phyloP scores from a whole-genome alignment of 1,140 invertebrate genomes.

The Lysiphlebus fabarum region DNA sequence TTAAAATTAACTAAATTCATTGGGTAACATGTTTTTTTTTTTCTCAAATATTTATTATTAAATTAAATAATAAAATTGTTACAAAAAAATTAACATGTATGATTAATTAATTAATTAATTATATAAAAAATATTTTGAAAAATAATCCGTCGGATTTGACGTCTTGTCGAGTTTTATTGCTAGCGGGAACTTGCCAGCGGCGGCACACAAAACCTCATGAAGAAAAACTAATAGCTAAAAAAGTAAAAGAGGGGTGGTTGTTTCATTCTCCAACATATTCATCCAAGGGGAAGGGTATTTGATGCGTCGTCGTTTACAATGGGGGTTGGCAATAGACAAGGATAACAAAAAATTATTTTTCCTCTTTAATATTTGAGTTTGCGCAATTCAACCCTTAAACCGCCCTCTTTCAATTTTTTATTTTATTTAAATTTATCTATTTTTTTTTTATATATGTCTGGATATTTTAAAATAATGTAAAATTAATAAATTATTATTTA shows the following conservation, averaged over 20 bases:
- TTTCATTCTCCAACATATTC: conserved; percentile 15
- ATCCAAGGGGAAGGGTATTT: conserved; percentile 27
- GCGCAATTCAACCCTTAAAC: neutral
- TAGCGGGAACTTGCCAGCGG: conserved; percentile 31
- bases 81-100: neutral
- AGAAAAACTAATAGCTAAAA: conserved; percentile 28
- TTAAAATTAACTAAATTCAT: too few species aligned
- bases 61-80: neutral
- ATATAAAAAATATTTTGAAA: neutral
- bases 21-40: too few species aligned
- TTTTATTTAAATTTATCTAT: conserved; percentile 7
- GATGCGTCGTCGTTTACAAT: neutral
- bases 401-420: neutral
- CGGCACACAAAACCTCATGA: conserved; percentile 29
- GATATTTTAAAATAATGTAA: too few species aligned
- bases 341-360: neutral
- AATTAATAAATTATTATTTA: too few species aligned
- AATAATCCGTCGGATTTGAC: conserved; percentile 15
- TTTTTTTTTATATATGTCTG: neutral
- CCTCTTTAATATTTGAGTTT: conserved; percentile 5
- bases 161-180: conserved; percentile 27
- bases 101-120: conserved; percentile 7
- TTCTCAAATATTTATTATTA: too few species aligned
- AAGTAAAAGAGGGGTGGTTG: conserved; percentile 27
- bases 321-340: conserved; percentile 16